Base-by-base conservation (phyloP, 92 coral and sea anemone genomes). In the Montipora capitata region DNA sequence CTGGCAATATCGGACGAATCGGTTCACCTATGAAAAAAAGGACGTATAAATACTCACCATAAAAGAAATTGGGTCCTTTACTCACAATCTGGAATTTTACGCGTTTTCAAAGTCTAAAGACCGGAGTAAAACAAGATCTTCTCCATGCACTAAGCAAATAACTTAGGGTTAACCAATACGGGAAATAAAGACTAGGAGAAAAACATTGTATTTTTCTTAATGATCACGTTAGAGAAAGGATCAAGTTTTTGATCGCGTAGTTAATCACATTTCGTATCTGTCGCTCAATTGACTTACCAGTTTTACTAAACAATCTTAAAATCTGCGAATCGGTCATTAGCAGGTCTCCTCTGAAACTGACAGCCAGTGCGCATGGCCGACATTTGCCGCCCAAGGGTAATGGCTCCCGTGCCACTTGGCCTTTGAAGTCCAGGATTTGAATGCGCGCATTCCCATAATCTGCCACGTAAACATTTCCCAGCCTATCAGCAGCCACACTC, bases 361-460 rank as follows among this genome's bases (percentile, higher is more conserved):
- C 96, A 15, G 98, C 94, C 72, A 97, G 67, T 40, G 98, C 96
- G 85, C 94, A 87, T 59, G 98, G 99, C 40, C 90, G 95, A 57
- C 94, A 94, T 72, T 95, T 97, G 85, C 99, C 98, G 78, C 96
- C 98, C 78, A 97, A 61, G 49, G 92, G 87, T n/a, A 97, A 92
- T 4, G 99, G 99, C 56, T 95, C 95, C 67, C 94, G 93, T 49
- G 67, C 57, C 18, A 88, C 73, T 48, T 85, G 85, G 41, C 99
- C 98, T 18, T 84, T 85, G 40, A 52, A 7, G 44, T 84, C 93
- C 74, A 97, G 69, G 77, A 97, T 85, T 52, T 95, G 99, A 68
- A 95, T 84, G 63, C 99, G 96, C 17, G 85, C 90, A 78, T 97
- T 97, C 2, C 95, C 96, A 80, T 94, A 94, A 87, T 97, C 99